Base-by-base conservation (phyloP, 53 echinoderm and acorn worm genomes). In the Paracentrotus lividus region DNA sequence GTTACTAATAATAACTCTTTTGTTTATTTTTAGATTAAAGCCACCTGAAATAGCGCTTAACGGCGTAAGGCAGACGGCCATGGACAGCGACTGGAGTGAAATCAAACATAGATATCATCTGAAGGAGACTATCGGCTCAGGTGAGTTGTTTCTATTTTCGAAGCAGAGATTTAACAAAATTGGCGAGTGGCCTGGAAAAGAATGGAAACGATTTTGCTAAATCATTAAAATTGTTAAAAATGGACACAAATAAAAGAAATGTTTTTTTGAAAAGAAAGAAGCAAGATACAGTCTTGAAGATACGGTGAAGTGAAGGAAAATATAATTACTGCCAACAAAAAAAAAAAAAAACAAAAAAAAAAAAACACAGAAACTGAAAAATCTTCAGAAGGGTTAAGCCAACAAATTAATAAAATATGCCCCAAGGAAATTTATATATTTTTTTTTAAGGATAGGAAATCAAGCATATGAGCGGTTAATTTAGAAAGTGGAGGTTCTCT, bases 91-190 rank as follows among this genome's bases (percentile, higher is more conserved):
- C 87, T 99, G 95, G 78, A 97, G 96, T 59, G 94, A 90, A 31
- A 96, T 99, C 81, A 89, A 93, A 76, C 93, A 94, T 43, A 93
- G 99, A 53, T 99, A 99, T 94, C 96, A 97, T 52, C 97, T 99
- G 38, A 97, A 97, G 77, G 99, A 99, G 93, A 99, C 99, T 58
- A 96, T 99, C 1, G 99, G 99, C 26, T 97, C 99, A 86, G 99
- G 99, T 96, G 95, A 94, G 89, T 87, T 49, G 8, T 5, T n/a
- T n/a, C n/a, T 42, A 42, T 34, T 20, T 18, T 21, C 31, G 27
- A 9, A 64, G 29, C 10, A 29, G 27, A 29, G 8, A 10, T 54
- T 7, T 9, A 29, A 29, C 8, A 57, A 20, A 20, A 57, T 57
- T 57, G n/a, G n/a, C n/a, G n/a, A n/a, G n/a, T n/a, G n/a, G n/a